Conservation (phyloP, 2,888 invertebrate species). For the Agrotis clavis region DNA sequence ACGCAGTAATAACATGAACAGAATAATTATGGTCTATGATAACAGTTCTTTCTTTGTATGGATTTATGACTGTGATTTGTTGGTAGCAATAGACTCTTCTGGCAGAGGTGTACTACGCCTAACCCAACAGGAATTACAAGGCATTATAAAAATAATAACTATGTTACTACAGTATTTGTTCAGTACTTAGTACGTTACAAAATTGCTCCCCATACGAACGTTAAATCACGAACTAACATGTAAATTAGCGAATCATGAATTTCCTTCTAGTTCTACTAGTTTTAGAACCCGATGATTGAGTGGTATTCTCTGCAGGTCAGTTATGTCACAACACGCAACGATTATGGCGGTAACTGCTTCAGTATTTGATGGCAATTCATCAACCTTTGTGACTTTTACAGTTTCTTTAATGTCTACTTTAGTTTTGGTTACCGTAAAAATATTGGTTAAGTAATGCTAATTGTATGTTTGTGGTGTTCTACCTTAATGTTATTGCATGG, state of each 20-base stretch:
- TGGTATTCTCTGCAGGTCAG: slow-evolving; percentile 20
- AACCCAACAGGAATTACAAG: too few relatives aligned
- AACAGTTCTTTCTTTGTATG: too few relatives aligned
- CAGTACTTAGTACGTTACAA: background rate
- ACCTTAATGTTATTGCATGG: background rate
- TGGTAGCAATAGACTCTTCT: too few relatives aligned
- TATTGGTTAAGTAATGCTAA: slow-evolving; percentile 13
- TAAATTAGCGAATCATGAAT: slow-evolving; percentile 47
- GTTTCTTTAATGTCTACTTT: slow-evolving; percentile 1
- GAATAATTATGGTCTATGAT: too few relatives aligned
- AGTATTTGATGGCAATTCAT: slow-evolving; percentile 14
- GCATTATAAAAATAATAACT: background rate
- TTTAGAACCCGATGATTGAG: slow-evolving; percentile 39
- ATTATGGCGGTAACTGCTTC: slow-evolving; percentile 22
- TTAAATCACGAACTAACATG: slow-evolving; percentile 37
- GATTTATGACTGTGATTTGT: too few relatives aligned
- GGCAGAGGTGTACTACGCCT: too few relatives aligned
- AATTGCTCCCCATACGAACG: slow-evolving; percentile 10
- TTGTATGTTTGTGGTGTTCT: background rate
- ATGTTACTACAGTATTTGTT: background rate
- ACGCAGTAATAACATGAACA: too few relatives aligned
- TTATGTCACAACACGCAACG: slow-evolving; percentile 43
- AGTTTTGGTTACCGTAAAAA: background rate
- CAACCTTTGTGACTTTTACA: slow-evolving; percentile 16
- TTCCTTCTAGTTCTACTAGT: slow-evolving; percentile 36